These are phyloP conservation scores for Myripristis murdjan DNA, from an alignment of 2,797 vertebrate genomes.

Conservation along the genomic window DNA sequence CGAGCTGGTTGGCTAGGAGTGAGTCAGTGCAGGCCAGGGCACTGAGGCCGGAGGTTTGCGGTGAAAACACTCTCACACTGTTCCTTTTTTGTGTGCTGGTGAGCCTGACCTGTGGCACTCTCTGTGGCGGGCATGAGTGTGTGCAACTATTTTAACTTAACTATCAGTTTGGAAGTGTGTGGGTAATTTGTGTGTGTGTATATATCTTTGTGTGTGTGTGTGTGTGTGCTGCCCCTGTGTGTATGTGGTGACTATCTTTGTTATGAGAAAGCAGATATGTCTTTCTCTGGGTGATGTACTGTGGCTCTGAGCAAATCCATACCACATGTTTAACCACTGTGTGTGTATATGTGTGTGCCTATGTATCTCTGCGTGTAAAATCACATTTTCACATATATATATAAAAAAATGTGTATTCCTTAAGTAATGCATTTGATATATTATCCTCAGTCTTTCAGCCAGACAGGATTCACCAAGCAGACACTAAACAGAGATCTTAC, in stretches of 20 bases:
- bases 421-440: constrained; percentile 44
- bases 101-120: constrained; percentile 60
- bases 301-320: constrained; percentile 53
- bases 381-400: constrained; percentile 54
- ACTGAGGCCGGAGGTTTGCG: constrained; percentile 66
- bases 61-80: constrained; percentile 63
- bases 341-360: constrained; percentile 53
- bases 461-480: constrained; percentile 16
- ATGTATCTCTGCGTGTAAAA: constrained; percentile 41
- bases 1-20: constrained; percentile 55
- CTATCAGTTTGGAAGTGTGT: constrained; percentile 73
- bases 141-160: constrained; percentile 79
- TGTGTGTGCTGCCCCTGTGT: constrained; percentile 32
- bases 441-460: constrained; percentile 14
- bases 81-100: constrained; percentile 62
- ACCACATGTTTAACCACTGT: constrained; percentile 65
- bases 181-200: constrained; percentile 32
- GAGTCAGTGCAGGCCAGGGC: constrained; percentile 65
- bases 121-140: constrained; percentile 60
- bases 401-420: constrained; percentile 37
- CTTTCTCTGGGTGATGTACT: constrained; percentile 50
- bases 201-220: constrained; percentile 19
- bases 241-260: constrained; percentile 35
- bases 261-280: constrained; percentile 73
- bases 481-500: constrained; percentile 15